Evolutionary conservation across 2,113 vertebrate genomes (phyloP).

Genomic region (Etheostoma spectabile): DNA sequence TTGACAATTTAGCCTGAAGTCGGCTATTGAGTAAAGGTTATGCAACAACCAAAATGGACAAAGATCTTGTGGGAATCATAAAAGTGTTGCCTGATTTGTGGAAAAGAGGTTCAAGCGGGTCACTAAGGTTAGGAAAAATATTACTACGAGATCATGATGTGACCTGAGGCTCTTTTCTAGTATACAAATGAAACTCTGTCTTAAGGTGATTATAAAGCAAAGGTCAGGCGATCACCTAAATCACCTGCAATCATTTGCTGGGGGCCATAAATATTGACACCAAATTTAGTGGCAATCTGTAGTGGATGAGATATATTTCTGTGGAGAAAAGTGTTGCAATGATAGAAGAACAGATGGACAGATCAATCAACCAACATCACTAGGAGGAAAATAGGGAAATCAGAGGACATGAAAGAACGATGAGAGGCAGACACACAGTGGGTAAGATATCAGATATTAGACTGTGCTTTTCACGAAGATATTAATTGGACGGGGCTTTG

Average conservation of each 20-base stretch:
- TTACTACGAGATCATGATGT: background rate
- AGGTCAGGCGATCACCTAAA: background rate
- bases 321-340: conserved; percentile 31
- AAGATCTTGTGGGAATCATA: conserved; percentile 22
- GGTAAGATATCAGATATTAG: conserved; percentile 34
- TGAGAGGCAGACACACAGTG: conserved; percentile 27
- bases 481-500: conserved; percentile 71
- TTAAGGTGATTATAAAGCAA: background rate
- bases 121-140: conserved; percentile 2
- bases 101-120: conserved; percentile 5
- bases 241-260: background rate
- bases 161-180: background rate
- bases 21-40: conserved; percentile 15
- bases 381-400: conserved; percentile 23
- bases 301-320: background rate
- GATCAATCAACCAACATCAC: conserved; percentile 12
- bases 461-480: conserved; percentile 44
- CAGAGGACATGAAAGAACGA: conserved; percentile 23
- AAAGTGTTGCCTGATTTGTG: background rate
- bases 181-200: background rate
- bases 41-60: conserved; percentile 15
- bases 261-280: background rate
- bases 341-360: conserved; percentile 20
- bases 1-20: background rate
- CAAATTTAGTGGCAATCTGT: background rate